Percentiles rank a stretch among this genome's conserved stretches.
Conservation (phyloP, 1,140 invertebrate genomes). For the Drosophila nigromelanica region DNA sequence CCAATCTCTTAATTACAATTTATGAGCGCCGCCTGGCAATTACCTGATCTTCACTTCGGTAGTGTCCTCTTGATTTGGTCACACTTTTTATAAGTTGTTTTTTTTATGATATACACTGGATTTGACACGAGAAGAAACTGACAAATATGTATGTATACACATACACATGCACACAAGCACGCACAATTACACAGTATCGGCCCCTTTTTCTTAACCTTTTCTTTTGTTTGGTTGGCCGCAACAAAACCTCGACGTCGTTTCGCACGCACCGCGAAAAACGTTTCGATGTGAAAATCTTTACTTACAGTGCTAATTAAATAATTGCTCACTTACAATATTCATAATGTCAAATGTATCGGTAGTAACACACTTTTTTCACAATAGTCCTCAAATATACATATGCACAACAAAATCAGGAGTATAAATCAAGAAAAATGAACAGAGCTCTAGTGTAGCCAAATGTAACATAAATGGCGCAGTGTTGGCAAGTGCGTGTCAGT, state of each 20-base stretch:
- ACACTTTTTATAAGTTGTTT: neutral
- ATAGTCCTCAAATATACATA: constrained; percentile 1
- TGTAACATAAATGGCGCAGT: neutral
- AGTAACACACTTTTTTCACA: constrained; percentile 3
- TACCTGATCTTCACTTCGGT: constrained; percentile 24
- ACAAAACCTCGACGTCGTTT: constrained; percentile 11
- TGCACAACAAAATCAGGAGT: constrained; percentile 20
- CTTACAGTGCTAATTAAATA: constrained; percentile 32
- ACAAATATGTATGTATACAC: constrained; percentile 19
- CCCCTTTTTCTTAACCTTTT: constrained; percentile 6
- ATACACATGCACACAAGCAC: constrained; percentile 1
- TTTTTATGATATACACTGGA: constrained; percentile 18
- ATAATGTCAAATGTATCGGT: constrained; percentile 8
- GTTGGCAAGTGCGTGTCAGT: neutral
- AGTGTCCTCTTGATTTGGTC: neutral
- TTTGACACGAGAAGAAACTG: constrained; percentile 20
- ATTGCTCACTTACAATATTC: constrained; percentile 33
- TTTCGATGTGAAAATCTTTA: constrained; percentile 19
- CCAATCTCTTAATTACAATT: constrained; percentile 20
- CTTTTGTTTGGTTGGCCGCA: constrained; percentile 21
- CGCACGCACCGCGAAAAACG: constrained; percentile 4
- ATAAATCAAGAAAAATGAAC: constrained; percentile 6
- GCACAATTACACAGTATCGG: constrained; percentile 22
- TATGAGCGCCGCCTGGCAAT: constrained; percentile 2
- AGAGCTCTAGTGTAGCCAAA: constrained; percentile 5